Evolutionary conservation across 2,888 invertebrate species (phyloP).

Genomic region (Troglohyphantes excavatus): DNA sequence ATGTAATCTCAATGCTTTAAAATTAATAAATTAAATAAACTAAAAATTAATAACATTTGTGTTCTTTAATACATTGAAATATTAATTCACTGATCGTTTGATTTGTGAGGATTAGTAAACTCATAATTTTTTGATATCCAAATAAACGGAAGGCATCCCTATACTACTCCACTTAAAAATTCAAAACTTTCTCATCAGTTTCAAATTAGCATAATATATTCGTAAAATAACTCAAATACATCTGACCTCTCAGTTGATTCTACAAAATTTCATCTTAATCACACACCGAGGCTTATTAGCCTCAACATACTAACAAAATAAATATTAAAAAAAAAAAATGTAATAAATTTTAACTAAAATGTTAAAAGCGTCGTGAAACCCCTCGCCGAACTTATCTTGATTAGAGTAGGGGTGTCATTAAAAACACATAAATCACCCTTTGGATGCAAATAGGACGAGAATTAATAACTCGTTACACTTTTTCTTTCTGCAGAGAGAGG

Average conservation of each 20-base stretch:
- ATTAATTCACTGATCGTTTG: no score
- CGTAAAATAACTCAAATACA: neutral
- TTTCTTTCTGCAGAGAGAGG: neutral
- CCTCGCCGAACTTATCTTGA: neutral
- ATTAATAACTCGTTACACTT: slow-evolving; percentile 62
- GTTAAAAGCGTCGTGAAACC: neutral
- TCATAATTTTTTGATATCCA: no score
- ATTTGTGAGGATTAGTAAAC: no score
- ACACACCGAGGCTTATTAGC: neutral
- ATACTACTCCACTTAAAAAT: neutral
- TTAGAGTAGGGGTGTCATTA: slow-evolving; percentile 34
- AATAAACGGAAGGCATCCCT: no score
- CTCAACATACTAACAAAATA: neutral
- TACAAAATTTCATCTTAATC: neutral
- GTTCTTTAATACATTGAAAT: no score
- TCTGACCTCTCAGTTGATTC: neutral
- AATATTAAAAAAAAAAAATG: neutral
- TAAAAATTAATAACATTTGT: no score
- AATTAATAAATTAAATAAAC: no score
- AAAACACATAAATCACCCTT: slow-evolving; percentile 66
- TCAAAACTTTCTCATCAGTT: neutral
- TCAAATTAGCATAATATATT: neutral
- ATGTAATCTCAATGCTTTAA: no score
- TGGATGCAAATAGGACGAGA: slow-evolving; percentile 38
- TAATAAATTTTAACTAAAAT: neutral